These are phyloP conservation scores for Sinella curviseta DNA, from an alignment of 1,140 invertebrate species.

Conservation along the genomic window DNA sequence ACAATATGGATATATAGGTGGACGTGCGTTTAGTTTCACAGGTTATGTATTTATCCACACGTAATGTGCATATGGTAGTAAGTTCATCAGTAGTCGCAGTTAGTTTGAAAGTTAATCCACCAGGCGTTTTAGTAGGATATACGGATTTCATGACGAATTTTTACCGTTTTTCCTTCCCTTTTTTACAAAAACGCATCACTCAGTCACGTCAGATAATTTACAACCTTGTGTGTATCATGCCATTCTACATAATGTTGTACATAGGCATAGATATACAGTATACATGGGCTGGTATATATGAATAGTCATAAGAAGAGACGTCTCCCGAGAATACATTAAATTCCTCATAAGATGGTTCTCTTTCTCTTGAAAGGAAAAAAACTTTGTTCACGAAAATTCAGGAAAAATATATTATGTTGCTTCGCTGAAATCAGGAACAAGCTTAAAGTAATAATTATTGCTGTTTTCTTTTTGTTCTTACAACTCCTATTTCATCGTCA, in stretches of 20 bases:
- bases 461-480: slow-evolving; percentile 10
- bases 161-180: slow-evolving; percentile 21
- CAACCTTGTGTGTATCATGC: neutral
- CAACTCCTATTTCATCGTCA: neutral
- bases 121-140: too few species aligned
- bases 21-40: too few species aligned
- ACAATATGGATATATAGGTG: neutral
- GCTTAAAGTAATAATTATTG: slow-evolving; percentile 14
- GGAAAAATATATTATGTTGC: slow-evolving; percentile 19
- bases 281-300: too few species aligned
- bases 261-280: too few species aligned
- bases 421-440: slow-evolving; percentile 12
- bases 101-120: too few species aligned
- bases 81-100: too few species aligned
- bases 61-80: too few species aligned
- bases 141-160: slow-evolving; percentile 21
- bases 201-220: slow-evolving; percentile 24
- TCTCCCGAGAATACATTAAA: too few species aligned
- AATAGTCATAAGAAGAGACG: too few species aligned
- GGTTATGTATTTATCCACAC: too few species aligned
- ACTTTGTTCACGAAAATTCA: slow-evolving; percentile 22
- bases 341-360: too few species aligned
- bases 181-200: slow-evolving; percentile 1
- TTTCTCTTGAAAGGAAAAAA: slow-evolving; percentile 2
- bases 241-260: neutral